phyloP scores from a whole-genome alignment of 2,888 invertebrate species.

The Agonopterix arenella region DNA sequence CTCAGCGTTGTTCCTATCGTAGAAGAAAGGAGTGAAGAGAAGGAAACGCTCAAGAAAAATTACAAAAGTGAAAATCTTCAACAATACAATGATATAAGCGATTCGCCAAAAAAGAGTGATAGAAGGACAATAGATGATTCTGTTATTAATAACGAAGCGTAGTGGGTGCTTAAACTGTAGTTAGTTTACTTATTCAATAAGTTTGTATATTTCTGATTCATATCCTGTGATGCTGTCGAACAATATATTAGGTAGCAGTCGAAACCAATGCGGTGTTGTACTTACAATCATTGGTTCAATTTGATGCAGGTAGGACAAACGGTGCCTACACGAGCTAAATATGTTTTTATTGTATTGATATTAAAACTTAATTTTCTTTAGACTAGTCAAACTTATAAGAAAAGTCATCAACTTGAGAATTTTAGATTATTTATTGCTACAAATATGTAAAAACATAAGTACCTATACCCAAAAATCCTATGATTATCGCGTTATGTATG shows the following conservation, averaged over 20 bases:
- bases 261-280: slow-evolving; percentile 9
- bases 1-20: slow-evolving; percentile 60
- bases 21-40: slow-evolving; percentile 32
- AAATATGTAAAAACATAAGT: slow-evolving; percentile 4
- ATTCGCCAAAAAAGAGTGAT: slow-evolving; percentile 65
- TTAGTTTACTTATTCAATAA: slow-evolving; percentile 24
- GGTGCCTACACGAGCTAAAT: too few species aligned
- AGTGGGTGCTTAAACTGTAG: slow-evolving; percentile 23
- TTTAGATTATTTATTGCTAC: slow-evolving; percentile 59
- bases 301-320: too few species aligned
- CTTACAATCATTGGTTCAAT: too few species aligned
- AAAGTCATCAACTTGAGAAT: slow-evolving; percentile 50
- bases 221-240: slow-evolving; percentile 58
- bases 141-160: slow-evolving; percentile 53
- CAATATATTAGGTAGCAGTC: slow-evolving; percentile 30
- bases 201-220: slow-evolving; percentile 49
- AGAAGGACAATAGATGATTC: slow-evolving; percentile 62
- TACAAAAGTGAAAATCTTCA: slow-evolving; percentile 48
- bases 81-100: slow-evolving; percentile 63
- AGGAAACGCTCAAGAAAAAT: slow-evolving; percentile 34
- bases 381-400: slow-evolving; percentile 67
- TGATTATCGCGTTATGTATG: slow-evolving; percentile 10
- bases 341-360: slow-evolving; percentile 1
- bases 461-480: slow-evolving; percentile 15
- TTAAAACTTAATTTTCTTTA: slow-evolving; percentile 34